Conservation (phyloP, 1,140 invertebrate genomes). For the Whitmania pigra region DNA sequence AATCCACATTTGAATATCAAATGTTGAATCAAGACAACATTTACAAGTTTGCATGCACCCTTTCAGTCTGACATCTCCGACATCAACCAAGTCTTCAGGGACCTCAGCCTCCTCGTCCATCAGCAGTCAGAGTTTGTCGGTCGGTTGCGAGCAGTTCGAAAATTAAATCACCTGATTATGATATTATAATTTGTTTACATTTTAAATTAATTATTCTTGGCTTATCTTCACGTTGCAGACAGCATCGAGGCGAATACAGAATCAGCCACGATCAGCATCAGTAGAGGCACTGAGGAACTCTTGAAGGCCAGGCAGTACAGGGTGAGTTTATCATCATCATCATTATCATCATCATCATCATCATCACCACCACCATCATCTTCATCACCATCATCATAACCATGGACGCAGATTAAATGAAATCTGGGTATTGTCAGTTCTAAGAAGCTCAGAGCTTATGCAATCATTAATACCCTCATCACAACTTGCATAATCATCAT, state of each 20-base stretch:
- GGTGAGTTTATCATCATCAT: neutral
- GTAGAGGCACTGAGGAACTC: neutral
- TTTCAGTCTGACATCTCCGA: neutral
- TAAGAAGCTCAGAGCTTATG: neutral
- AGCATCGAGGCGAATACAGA: conserved; percentile 3
- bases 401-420: too few species aligned
- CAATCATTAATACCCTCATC: neutral
- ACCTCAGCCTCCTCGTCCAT: conserved; percentile 4
- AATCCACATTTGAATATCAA: too few species aligned
- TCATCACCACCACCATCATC: neutral
- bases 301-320: conserved; percentile 2
- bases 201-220: neutral
- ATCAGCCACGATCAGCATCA: neutral
- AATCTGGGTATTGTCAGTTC: too few species aligned
- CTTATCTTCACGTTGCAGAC: neutral
- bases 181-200: neutral
- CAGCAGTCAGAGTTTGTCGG: neutral
- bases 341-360: neutral
- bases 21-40: too few species aligned
- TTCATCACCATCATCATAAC: neutral
- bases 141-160: neutral
- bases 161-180: neutral
- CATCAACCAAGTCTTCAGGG: conserved; percentile 9
- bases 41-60: too few species aligned
- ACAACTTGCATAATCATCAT: neutral